Percentiles rank a stretch among this genome's conserved stretches.
Conservation (phyloP, 1,140 invertebrate genomes). For the Doryteuthis pealeii region DNA sequence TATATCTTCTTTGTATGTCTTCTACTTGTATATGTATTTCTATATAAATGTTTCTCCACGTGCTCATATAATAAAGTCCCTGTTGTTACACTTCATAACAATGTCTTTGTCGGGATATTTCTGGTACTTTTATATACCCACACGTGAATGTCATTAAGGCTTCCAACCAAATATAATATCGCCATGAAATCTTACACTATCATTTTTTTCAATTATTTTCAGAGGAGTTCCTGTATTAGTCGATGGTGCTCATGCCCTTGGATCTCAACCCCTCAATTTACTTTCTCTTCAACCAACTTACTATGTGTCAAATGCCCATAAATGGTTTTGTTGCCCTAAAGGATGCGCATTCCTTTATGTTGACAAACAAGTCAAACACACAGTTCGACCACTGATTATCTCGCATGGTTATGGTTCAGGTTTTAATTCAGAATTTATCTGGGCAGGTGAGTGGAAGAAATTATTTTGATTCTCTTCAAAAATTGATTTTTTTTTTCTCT, state of each 20-base stretch:
- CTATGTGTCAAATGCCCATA: slow-evolving; percentile 57
- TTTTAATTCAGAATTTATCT: slow-evolving; percentile 58
- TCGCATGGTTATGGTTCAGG: slow-evolving; percentile 58
- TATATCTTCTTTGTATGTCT: no score
- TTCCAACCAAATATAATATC: no score
- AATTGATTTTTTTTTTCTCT: no score
- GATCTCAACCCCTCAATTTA: slow-evolving; percentile 41
- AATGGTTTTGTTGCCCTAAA: slow-evolving; percentile 58
- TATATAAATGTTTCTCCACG: no score
- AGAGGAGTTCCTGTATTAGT: slow-evolving; percentile 51
- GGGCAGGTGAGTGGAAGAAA: slow-evolving; percentile 57
- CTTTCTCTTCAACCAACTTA: slow-evolving; percentile 45
- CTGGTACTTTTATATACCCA: no score
- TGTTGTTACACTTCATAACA: no score
- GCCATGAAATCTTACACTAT: no score
- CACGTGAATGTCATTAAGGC: no score
- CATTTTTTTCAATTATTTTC: slow-evolving; percentile 15
- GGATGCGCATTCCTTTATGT: slow-evolving; percentile 57
- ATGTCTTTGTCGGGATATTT: no score
- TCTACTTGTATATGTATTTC: no score
- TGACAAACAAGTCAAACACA: slow-evolving; percentile 34
- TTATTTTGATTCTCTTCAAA: no score
- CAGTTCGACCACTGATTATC: slow-evolving; percentile 45
- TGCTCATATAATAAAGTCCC: no score
- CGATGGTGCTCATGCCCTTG: slow-evolving; percentile 58